These are phyloP conservation scores for Corapipo altera DNA, from an alignment of 2,113 vertebrate species.

Conservation along the genomic window DNA sequence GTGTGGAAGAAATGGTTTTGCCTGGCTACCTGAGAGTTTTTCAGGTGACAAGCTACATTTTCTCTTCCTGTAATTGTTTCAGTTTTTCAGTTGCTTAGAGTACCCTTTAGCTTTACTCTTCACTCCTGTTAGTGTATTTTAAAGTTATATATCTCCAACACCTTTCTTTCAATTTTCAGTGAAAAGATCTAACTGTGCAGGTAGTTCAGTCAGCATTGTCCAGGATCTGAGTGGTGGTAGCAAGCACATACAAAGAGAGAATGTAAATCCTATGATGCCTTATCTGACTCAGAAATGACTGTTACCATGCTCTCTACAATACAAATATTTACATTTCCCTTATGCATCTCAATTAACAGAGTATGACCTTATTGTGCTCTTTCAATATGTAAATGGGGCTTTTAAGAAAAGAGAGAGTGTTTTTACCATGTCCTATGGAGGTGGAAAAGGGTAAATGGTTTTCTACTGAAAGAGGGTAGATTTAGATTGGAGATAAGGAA, in stretches of 20 bases:
- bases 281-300: background rate
- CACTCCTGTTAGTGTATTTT: background rate
- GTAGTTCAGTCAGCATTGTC: background rate
- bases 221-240: background rate
- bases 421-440: background rate
- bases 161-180: background rate
- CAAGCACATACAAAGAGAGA: background rate
- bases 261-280: background rate
- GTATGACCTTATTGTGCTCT: background rate
- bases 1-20: background rate
- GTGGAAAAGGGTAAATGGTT: background rate
- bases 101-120: background rate
- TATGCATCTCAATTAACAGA: background rate
- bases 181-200: background rate
- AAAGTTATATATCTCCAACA: background rate
- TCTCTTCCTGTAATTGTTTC: background rate
- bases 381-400: background rate
- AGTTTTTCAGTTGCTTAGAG: background rate
- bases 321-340: background rate
- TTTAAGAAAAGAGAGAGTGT: background rate
- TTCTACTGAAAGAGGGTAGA: background rate
- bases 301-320: background rate
- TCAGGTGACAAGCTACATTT: background rate
- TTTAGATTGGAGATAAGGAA: background rate
- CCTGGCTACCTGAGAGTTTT: background rate